Percentiles rank a stretch among this genome's conserved stretches.
These are phyloP conservation scores for Dryas iulia DNA, from an alignment of 1,140 invertebrate genomes.

Conservation along the genomic window DNA sequence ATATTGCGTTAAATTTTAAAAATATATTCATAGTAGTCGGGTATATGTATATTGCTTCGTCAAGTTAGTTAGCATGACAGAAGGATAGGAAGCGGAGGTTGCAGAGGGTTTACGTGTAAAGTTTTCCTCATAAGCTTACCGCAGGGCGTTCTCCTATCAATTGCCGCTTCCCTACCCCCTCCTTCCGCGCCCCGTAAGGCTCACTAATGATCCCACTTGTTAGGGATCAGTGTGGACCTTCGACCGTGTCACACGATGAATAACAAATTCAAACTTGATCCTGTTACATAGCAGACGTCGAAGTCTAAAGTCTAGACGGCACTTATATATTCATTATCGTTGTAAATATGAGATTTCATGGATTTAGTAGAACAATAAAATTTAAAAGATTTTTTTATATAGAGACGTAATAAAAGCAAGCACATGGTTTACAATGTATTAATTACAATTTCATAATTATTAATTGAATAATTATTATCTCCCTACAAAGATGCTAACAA, in stretches of 20 bases:
- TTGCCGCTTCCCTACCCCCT: slow-evolving; percentile 45
- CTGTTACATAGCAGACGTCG: slow-evolving; percentile 17
- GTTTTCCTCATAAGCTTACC: slow-evolving; percentile 74
- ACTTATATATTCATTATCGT: not conserved
- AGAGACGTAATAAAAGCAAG: too few relatives aligned
- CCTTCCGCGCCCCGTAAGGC: slow-evolving; percentile 37
- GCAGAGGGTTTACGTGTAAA: slow-evolving; percentile 65
- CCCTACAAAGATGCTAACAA: too few relatives aligned
- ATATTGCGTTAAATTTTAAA: too few relatives aligned
- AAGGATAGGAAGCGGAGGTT: slow-evolving; percentile 49
- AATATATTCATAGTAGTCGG: too few relatives aligned
- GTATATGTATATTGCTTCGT: not conserved
- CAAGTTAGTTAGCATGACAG: slow-evolving; percentile 57
- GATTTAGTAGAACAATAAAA: too few relatives aligned
- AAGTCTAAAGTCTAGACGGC: not conserved
- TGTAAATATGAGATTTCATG: not conserved
- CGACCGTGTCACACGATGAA: slow-evolving; percentile 71
- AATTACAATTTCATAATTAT: too few relatives aligned
- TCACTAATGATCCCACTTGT: slow-evolving; percentile 78
- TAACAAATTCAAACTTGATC: slow-evolving; percentile 46
- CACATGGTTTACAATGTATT: too few relatives aligned
- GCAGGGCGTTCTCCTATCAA: slow-evolving; percentile 74
- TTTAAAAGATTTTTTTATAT: too few relatives aligned
- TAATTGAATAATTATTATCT: too few relatives aligned
- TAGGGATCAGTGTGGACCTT: slow-evolving; percentile 72